Percentiles rank a stretch among this genome's conserved stretches.
These are phyloP conservation scores for Thecocarcelia acutangulata DNA, from an alignment of 2,888 invertebrate species.

Conservation along the genomic window DNA sequence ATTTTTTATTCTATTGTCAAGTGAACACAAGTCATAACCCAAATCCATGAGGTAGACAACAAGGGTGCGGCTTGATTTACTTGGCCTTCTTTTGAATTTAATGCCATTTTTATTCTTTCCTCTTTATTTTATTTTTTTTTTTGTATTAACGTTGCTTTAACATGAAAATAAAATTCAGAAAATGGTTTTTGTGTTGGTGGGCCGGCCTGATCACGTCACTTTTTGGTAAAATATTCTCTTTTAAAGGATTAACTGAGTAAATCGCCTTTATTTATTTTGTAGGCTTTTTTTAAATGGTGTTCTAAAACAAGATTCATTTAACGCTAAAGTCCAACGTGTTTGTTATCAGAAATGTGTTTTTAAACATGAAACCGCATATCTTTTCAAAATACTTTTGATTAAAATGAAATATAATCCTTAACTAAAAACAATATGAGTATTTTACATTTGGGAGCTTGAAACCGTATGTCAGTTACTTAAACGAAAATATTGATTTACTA, in stretches of 20 bases:
- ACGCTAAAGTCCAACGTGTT: neutral
- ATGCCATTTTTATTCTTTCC: constrained; percentile 3
- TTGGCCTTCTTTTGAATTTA: constrained; percentile 57
- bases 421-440: neutral
- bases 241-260: constrained; percentile 3
- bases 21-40: constrained; percentile 44
- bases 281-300: neutral
- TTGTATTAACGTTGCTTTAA: constrained; percentile 23
- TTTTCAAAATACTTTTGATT: neutral
- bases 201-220: no score
- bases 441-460: neutral
- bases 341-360: constrained; percentile 9
- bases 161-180: constrained; percentile 22
- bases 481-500: no score
- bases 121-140: neutral
- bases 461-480: no score
- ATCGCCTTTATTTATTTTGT: constrained; percentile 14
- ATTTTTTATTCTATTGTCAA: constrained; percentile 15
- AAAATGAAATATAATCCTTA: neutral
- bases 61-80: constrained; percentile 54
- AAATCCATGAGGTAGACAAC: constrained; percentile 51
- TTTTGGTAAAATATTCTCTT: neutral
- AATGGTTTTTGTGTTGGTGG: constrained; percentile 2
- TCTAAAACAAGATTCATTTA: neutral
- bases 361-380: constrained; percentile 4